Evolutionary conservation across 2,888 invertebrate species (phyloP), one percentile per base, ranked within the genome.

Genomic region (Furcula furcula): DNA sequence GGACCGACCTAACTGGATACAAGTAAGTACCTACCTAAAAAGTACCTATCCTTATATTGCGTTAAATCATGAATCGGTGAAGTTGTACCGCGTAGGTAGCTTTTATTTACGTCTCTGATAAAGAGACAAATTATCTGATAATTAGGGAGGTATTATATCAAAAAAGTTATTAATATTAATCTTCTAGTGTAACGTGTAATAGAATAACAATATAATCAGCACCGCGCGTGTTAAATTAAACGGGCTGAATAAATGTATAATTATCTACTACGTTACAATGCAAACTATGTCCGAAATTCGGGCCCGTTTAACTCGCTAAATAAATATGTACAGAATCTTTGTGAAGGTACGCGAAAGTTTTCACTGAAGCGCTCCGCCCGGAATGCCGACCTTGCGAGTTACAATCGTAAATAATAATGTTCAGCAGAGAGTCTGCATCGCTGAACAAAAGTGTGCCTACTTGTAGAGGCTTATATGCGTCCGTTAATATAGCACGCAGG

Each of bases 401-500:
- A 39, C 34, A 40, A 46, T 46, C 39, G 45, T 29, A 21, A 23
- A 23, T 29, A 11, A 37, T 31, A 19, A 42, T 27, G 31, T 28
- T 16, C 29, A 22, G 42, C 38, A 42, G 21, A 46, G 52, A 47
- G 40, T 25, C 45, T 52, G 36, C 34, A 41, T 11, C 31, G 31
- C 18, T 39, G 45, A 60, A 63, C 55, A 68, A 55, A 54, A 59
- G 55, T 46, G 44, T 45, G 41, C 40, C 32, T 40, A 11, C 23
- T 20, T 14, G 26, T 27, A 47, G 37, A 55, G 36, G 34, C 36
- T 36, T 65, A 58, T 63, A 72, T 65, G 68, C 69, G 70, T 66
- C 53, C 58, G 57, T 62, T 78, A 73, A 78, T 75, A 70, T 78
- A 76, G 65, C 65, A 73, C 75, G 76, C 73, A 72, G 66, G 67